Percentiles rank a stretch among this genome's conserved stretches.
phyloP scores from a whole-genome alignment of 1,140 invertebrate species.

The Aphaenogaster ashmeadi region DNA sequence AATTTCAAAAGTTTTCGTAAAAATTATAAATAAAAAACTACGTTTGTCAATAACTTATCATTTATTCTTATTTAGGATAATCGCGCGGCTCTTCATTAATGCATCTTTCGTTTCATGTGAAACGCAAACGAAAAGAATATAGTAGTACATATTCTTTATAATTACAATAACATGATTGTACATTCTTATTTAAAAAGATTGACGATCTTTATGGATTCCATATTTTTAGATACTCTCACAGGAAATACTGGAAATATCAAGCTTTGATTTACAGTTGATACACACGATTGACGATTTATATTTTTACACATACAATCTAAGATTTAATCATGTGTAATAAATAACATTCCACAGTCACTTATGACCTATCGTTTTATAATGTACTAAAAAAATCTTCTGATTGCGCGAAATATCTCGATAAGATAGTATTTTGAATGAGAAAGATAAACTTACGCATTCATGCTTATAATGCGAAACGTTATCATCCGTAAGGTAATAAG shows the following conservation, averaged over 20 bases:
- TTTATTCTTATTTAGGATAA: constrained; percentile 23
- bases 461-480: background rate
- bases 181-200: background rate
- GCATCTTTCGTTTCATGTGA: background rate
- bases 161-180: background rate
- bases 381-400: background rate
- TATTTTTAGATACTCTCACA: background rate
- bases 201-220: background rate
- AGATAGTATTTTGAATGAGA: background rate
- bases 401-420: background rate
- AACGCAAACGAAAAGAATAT: background rate
- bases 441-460: background rate
- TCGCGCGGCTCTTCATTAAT: background rate
- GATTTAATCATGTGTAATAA: background rate
- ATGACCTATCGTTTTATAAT: background rate
- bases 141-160: background rate
- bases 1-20: background rate
- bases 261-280: background rate
- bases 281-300: background rate
- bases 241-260: background rate
- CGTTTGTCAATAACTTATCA: background rate
- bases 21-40: background rate
- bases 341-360: background rate
- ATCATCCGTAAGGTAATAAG: background rate
- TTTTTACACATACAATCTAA: background rate